Base-by-base conservation (phyloP, 2,888 invertebrate genomes). In the Epicampocera succincta region DNA sequence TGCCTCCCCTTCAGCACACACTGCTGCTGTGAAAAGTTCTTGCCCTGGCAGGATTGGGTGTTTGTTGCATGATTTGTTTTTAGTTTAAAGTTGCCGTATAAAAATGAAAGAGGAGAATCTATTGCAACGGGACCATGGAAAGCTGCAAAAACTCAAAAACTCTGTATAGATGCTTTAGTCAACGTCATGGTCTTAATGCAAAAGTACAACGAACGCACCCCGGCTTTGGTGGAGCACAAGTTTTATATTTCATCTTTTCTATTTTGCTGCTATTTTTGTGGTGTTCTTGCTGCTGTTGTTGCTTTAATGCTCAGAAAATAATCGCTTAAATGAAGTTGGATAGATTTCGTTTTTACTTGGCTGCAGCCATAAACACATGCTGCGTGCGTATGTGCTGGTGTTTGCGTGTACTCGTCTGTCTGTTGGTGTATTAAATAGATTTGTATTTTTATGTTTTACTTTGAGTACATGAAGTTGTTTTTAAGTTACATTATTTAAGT, bases 301-400 rank as follows among this genome's bases (percentile, higher is more conserved):
- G 42, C 29, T 17, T 44, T 61, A 72, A 61, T 61, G 44, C 15
- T 38, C 9, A 54, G n/a, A 76, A 73, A 52, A 60, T 60, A 52
- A 73, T 66, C 65, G 50, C 40, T 79, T 54, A 60, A 79, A 68
- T 73, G 52, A 65, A 79, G 78, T 68, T 52, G 38, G 17, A 46
- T 54, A 60, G 40, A 79, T 46, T 60, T 68, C 60, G 46, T 69
- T 63, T 63, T 29, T 44, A 52, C 11, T 29, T 9, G 1, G 33
- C 9, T 33, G 33, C 25, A 25, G 1, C 1, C 9, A 33, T 33
- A 33, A 4, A 33, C 25, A 25, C 3, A 25, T 5, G n/a, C n/a
- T n/a, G n/a, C n/a, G 29, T 33, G 9, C 9, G 33, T 33, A 33
- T 33, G 33, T 33, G 1, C 6, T 9, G 33, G 33, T 29, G 6